Conservation (phyloP, 1,140 invertebrate species). For the Trichonephila clavipes region DNA sequence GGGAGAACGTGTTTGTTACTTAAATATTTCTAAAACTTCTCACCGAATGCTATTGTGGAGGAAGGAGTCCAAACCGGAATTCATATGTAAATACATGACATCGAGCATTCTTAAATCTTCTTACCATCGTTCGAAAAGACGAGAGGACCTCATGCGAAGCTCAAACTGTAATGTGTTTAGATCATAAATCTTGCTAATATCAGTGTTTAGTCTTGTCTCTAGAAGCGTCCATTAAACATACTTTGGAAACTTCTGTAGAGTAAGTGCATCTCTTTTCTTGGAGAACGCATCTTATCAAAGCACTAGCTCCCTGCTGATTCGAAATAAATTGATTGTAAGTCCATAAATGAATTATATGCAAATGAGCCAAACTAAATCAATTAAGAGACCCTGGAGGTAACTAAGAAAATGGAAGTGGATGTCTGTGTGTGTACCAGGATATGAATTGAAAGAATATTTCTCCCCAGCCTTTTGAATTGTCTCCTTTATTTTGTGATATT, state of each 20-base stretch:
- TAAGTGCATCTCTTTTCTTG: neutral
- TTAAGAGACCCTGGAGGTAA: constrained; percentile 13
- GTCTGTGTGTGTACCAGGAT: neutral
- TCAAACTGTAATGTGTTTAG: neutral
- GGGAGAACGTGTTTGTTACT: too few species aligned
- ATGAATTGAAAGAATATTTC: too few species aligned
- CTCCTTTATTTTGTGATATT: too few species aligned
- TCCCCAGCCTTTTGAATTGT: too few species aligned
- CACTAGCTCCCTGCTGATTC: constrained; percentile 20
- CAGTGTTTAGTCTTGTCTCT: neutral
- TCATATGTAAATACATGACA: neutral
- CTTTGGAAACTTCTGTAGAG: neutral
- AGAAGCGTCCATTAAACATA: neutral
- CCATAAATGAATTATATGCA: constrained; percentile 51
- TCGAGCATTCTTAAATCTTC: neutral
- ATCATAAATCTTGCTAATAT: constrained; percentile 19
- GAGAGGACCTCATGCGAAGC: neutral
- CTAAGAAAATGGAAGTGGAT: neutral
- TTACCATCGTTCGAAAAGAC: too few species aligned
- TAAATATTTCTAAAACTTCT: too few species aligned
- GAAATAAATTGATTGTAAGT: neutral
- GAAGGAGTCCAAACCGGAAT: neutral
- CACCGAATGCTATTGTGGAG: too few species aligned
- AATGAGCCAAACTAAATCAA: constrained; percentile 64
- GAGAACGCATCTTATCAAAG: neutral